Evolutionary conservation across 2,888 invertebrate species (phyloP).

Genomic region (Chloromyia formosa): DNA sequence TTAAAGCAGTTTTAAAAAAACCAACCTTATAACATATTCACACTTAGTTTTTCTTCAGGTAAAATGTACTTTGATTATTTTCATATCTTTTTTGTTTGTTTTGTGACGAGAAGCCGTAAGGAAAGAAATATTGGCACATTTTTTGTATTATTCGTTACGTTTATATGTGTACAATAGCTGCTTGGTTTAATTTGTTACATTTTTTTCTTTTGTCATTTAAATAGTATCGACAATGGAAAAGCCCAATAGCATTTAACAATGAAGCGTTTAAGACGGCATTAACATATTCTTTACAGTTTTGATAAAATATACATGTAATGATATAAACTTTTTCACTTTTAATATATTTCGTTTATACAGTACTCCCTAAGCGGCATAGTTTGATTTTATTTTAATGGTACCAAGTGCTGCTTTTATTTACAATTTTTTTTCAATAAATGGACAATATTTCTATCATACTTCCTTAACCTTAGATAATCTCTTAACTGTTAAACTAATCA

Average conservation of each 20-base stretch:
- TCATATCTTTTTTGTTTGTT: neutral
- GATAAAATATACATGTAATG: neutral
- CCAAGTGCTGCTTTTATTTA: neutral
- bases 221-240: neutral
- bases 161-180: neutral
- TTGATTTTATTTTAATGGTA: neutral
- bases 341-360: neutral
- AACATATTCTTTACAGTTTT: neutral
- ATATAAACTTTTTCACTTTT: neutral
- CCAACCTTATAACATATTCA: neutral
- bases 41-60: neutral
- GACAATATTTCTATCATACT: too few relatives aligned
- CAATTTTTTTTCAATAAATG: neutral
- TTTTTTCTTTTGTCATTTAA: neutral
- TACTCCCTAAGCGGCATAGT: neutral
- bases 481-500: slow-evolving; percentile 3
- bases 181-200: neutral
- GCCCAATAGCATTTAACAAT: neutral
- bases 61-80: neutral
- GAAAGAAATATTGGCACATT: neutral
- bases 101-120: neutral
- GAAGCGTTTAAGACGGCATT: neutral
- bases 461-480: too few relatives aligned
- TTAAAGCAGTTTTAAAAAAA: too few relatives aligned
- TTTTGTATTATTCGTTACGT: neutral